Base-by-base conservation (phyloP, 1,140 invertebrate species). In the Trachelipus rathkii region DNA sequence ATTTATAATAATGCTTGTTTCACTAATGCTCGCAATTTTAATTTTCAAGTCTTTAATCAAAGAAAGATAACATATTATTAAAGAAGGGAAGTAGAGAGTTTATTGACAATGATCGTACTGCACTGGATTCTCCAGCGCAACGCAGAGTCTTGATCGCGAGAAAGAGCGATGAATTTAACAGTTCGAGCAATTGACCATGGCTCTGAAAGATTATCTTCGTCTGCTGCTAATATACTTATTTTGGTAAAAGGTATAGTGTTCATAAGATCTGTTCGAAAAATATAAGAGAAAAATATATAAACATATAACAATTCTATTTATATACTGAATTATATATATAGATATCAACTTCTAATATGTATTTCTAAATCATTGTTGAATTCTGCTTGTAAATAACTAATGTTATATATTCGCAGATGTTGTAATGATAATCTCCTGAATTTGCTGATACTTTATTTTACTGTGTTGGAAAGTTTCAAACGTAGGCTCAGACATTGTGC, bases 381-480 rank as follows among this genome's bases (percentile, higher is more conserved):
- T 24, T 10, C 44, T 3, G 43, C n/a, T 13, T 3, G 44, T 24
- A 2, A 44, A 2, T 70, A 24, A 70, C 1, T 60, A 60, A 60
- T 8, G 1, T 13, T 60, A 8, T 50, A 15, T 19, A 60, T 60
- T 60, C 2, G 87, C 92, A 80, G 92, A 96, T 85, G 92, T 96
- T n/a, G n/a, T 46, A 96, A 96, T 84, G 94, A 96, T 84, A 96
- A 96, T 87, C 94, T 66, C 95, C 95, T n/a, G 92, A 94, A 85
- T 97, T 96, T 84, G 89, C 90, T 46, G 89, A 90, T 81, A 88
- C 89, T 96, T 83, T 89, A 87, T 80, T 90, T 91, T 1, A 86
- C 86, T 60, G 89, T 95, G 8, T 88, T 90, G 10, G 95, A 95
- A 86, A 84, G 81, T 75, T n/a, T 89, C 91, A 80, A 86, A 89